These are phyloP conservation scores for Penaeus japonicus DNA, from an alignment of 1,140 invertebrate genomes.

Conservation along the genomic window DNA sequence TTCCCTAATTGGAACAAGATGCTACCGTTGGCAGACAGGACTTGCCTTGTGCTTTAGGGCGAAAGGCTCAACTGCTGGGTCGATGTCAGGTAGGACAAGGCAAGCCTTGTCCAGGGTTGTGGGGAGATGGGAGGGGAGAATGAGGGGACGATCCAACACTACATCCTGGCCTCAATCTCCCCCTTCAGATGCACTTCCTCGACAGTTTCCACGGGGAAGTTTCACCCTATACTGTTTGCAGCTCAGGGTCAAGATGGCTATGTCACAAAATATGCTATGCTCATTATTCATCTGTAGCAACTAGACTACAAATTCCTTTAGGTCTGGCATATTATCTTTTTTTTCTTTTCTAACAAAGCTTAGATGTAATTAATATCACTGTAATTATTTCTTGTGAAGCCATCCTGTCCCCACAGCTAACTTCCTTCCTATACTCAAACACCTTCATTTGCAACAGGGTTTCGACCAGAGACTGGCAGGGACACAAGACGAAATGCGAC, in stretches of 20 bases:
- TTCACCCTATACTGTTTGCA: slow-evolving; percentile 18
- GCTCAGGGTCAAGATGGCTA: not conserved
- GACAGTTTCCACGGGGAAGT: slow-evolving; percentile 31
- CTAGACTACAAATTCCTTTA: too few relatives aligned
- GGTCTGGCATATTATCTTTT: too few relatives aligned
- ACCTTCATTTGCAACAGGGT: slow-evolving; percentile 16
- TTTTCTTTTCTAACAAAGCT: too few relatives aligned
- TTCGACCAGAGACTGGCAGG: slow-evolving; percentile 26
- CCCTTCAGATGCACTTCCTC: slow-evolving; percentile 29
- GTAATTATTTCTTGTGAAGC: too few relatives aligned
- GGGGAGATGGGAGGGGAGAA: slow-evolving; percentile 35
- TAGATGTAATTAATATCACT: too few relatives aligned
- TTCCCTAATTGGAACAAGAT: slow-evolving; percentile 43
- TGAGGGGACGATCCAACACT: not conserved
- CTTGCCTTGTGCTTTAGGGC: slow-evolving; percentile 51
- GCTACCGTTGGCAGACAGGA: slow-evolving; percentile 49
- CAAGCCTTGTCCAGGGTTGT: slow-evolving; percentile 46
- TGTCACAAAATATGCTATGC: not conserved
- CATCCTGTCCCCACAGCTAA: not conserved
- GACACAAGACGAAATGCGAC: slow-evolving; percentile 34
- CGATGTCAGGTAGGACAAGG: slow-evolving; percentile 47
- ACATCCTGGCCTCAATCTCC: slow-evolving; percentile 10
- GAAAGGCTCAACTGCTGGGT: slow-evolving; percentile 51
- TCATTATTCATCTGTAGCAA: too few relatives aligned
- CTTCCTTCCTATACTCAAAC: not conserved